Evolutionary conservation across 1,140 invertebrate genomes (phyloP).

Genomic region (Magallana angulata): DNA sequence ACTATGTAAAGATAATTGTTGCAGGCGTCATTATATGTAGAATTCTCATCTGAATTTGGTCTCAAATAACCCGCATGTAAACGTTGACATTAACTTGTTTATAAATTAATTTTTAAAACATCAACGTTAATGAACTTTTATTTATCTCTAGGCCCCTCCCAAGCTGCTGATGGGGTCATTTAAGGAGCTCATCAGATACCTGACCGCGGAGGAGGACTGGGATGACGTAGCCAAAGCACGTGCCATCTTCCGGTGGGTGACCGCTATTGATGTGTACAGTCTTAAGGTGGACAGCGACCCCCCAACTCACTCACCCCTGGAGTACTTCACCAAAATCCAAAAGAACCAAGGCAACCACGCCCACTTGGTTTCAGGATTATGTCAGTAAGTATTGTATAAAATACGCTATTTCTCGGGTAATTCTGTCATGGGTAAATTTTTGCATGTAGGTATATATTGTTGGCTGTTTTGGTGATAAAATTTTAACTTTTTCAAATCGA

Average conservation of each 20-base stretch:
- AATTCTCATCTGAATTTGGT: no score
- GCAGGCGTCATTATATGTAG: no score
- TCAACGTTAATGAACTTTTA: neutral
- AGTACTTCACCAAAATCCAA: slow-evolving; percentile 74
- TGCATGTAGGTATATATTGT: no score
- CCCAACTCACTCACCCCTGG: slow-evolving; percentile 71
- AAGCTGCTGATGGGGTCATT: slow-evolving; percentile 67
- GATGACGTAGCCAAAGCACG: slow-evolving; percentile 70
- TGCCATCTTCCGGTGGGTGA: slow-evolving; percentile 75
- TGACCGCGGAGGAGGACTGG: slow-evolving; percentile 64
- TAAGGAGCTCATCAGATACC: slow-evolving; percentile 68
- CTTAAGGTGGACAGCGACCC: slow-evolving; percentile 64
- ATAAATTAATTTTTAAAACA: no score
- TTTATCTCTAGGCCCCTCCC: slow-evolving; percentile 60
- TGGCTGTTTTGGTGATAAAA: no score
- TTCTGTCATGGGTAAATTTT: no score
- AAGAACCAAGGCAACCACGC: slow-evolving; percentile 74
- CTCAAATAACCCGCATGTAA: no score
- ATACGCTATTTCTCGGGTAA: no score
- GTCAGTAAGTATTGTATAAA: slow-evolving; percentile 69
- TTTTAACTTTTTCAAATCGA: no score
- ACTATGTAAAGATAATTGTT: no score
- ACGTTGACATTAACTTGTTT: no score
- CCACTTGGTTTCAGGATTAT: slow-evolving; percentile 73
- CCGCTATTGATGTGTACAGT: slow-evolving; percentile 73